A percentile compares a stretch with the other conserved stretches of the same genome.
Evolutionary conservation across 2,113 vertebrate species (phyloP).

Genomic region (Platysteira castanea): DNA sequence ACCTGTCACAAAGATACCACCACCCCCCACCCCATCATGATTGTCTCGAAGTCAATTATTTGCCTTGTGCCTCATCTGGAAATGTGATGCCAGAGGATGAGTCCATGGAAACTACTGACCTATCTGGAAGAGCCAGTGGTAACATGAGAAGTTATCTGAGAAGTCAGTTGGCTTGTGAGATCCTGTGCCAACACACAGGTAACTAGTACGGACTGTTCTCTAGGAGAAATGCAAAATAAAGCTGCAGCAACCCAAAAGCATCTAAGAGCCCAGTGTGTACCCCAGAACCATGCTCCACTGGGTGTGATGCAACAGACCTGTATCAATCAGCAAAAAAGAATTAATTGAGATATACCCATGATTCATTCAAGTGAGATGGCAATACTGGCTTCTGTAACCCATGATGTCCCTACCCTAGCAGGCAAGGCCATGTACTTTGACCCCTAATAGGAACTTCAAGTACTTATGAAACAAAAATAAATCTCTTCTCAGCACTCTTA

Average conservation of each 20-base stretch:
- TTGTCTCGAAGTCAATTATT: not conserved
- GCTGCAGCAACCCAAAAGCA: not conserved
- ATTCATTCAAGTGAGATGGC: not conserved
- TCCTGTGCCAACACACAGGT: not conserved
- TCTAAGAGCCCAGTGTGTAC: not conserved
- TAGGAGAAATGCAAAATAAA: not conserved
- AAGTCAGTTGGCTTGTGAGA: not conserved
- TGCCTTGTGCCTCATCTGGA: not conserved
- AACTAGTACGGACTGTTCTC: not conserved
- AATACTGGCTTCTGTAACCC: not conserved
- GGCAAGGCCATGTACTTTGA: not conserved
- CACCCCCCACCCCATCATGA: too few species aligned
- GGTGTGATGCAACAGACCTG: not conserved
- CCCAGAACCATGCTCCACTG: not conserved
- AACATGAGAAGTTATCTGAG: not conserved
- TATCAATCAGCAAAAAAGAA: not conserved
- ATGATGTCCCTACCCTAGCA: not conserved
- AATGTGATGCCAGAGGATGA: not conserved
- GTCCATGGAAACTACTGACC: not conserved
- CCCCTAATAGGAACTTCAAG: not conserved
- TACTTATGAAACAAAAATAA: constrained; percentile 6
- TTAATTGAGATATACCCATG: not conserved
- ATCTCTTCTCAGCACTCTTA: not conserved
- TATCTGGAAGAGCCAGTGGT: not conserved
- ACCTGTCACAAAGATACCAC: not conserved